phyloP scores from a whole-genome alignment of 2,113 vertebrate genomes.

The Fukomys damarensis region DNA sequence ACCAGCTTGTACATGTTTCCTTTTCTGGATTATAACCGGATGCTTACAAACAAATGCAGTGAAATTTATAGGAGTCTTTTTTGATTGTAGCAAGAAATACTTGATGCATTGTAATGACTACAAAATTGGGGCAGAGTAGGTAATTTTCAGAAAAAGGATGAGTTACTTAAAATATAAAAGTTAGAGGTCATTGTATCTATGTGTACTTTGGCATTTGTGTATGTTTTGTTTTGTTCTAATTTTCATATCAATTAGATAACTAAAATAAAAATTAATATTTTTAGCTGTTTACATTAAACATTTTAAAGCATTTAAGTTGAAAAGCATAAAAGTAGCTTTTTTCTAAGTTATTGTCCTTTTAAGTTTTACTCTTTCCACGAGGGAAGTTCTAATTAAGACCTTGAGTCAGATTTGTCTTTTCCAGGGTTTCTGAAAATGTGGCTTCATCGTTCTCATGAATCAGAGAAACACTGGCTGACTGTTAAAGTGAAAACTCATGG shows the following conservation, averaged over 20 bases:
- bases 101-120: neutral
- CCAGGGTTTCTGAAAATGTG: neutral
- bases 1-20: neutral
- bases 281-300: neutral
- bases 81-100: neutral
- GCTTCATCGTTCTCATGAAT: neutral
- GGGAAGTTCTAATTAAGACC: neutral
- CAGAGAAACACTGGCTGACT: neutral
- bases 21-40: neutral
- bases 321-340: neutral
- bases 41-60: neutral
- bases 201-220: neutral
- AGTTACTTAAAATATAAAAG: neutral
- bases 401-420: neutral
- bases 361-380: neutral
- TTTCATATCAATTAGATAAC: slow-evolving; percentile 8
- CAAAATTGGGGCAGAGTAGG: neutral
- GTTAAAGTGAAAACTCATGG: neutral
- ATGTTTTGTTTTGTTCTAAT: slow-evolving; percentile 23
- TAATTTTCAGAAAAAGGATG: neutral
- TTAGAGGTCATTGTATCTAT: neutral
- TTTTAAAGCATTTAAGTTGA: neutral
- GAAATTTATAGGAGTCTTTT: neutral
- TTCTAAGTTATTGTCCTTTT: neutral
- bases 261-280: neutral